These are phyloP conservation scores for Rhegmatorhina hoffmannsi DNA, from an alignment of 2,113 vertebrate genomes.

Conservation along the genomic window DNA sequence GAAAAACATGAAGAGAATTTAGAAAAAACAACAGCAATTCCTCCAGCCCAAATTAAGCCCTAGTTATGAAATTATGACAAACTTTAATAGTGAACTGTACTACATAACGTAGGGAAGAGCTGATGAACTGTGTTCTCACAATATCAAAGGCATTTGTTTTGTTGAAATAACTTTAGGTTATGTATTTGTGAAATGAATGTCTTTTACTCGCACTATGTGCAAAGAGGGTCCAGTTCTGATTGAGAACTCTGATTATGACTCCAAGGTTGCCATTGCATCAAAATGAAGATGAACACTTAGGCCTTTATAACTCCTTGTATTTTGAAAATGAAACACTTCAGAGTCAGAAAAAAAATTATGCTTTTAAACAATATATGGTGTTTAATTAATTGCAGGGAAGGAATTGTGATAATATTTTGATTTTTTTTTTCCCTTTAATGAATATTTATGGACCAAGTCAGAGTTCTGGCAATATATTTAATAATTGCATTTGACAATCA, in stretches of 20 bases:
- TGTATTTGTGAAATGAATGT: background rate
- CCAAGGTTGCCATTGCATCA: background rate
- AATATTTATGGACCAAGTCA: background rate
- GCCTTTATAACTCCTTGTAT: background rate
- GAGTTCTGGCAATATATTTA: background rate
- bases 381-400: background rate
- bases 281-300: background rate
- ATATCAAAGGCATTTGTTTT: background rate
- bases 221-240: background rate
- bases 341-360: background rate
- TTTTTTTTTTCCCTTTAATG: background rate
- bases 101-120: slow-evolving; percentile 6
- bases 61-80: background rate
- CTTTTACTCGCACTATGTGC: background rate
- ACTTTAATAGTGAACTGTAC: background rate
- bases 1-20: background rate
- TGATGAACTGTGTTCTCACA: slow-evolving; percentile 7
- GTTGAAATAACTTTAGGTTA: background rate
- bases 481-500: background rate
- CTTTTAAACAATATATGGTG: background rate
- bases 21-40: background rate
- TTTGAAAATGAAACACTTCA: background rate
- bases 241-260: background rate
- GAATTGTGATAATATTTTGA: background rate
- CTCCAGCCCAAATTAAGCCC: background rate